Evolutionary conservation across 2,888 invertebrate species (phyloP).

Genomic region (Allolobophora icterica): DNA sequence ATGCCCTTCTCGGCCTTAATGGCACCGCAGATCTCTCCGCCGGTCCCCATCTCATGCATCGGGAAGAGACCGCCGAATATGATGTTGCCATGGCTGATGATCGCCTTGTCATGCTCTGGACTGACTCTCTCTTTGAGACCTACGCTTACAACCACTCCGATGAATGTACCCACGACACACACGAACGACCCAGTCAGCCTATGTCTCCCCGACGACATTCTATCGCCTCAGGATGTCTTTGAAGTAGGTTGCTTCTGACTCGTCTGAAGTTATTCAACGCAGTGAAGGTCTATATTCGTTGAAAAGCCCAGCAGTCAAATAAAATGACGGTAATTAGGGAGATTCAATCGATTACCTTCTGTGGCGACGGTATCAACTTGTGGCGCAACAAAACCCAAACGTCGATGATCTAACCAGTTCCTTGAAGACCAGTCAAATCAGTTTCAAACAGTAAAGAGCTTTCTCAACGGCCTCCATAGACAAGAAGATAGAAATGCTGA

Average conservation of each 20-base stretch:
- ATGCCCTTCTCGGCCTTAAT: conserved; percentile 67
- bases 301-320: neutral
- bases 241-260: too few relatives aligned
- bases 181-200: too few relatives aligned
- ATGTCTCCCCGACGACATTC: too few relatives aligned
- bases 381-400: too few relatives aligned
- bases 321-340: neutral
- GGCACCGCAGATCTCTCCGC: conserved; percentile 64
- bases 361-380: neutral
- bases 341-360: neutral
- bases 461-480: too few relatives aligned
- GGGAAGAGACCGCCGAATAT: conserved; percentile 72
- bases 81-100: conserved; percentile 66
- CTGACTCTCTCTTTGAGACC: neutral
- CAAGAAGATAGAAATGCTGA: too few relatives aligned
- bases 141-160: neutral
- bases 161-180: neutral
- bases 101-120: conserved; percentile 29
- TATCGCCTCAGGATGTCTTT: too few relatives aligned
- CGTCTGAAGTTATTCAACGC: too few relatives aligned
- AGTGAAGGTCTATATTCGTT: too few relatives aligned
- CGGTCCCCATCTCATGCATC: conserved; percentile 69
- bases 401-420: neutral
- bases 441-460: neutral
- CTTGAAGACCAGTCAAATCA: neutral